Base-by-base conservation (phyloP, 2,113 vertebrate genomes). In the Ailurus styani region DNA sequence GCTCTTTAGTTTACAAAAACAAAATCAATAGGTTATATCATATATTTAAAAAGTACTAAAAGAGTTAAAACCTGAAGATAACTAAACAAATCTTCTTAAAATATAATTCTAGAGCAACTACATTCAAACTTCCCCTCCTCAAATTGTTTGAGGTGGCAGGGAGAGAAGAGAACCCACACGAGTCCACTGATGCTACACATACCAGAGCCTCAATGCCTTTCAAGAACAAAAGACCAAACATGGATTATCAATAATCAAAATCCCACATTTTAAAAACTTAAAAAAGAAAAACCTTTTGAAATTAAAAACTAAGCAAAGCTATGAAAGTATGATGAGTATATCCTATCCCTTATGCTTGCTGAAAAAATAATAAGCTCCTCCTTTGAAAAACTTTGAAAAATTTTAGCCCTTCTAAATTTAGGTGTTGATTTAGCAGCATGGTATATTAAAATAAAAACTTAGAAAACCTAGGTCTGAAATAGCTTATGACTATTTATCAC, bases 391-490 rank as follows among this genome's bases (percentile, higher is more conserved):
- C 10, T 29, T 73, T 70, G 66, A 84, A 37, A 12, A 70, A 93
- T 86, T 78, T 93, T 64, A 68, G 47, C 14, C 90, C 77, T 97
- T 90, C 75, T 91, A 93, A 90, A 84, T 73, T 34, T 92, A 90
- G 79, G 6, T 88, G 62, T 64, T 64, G 29, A 93, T 87, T 83
- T 84, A 91, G 62, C 18, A 94, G 54, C 29, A 87, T 83, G 14
- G 25, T 66, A n/a, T 50, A 94, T 81, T 96, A 96, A 94, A 90
- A 29, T 90, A 66, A 97, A 96, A 96, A 89, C 73, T 70, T 23
- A 87, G 72, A 96, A 96, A 96, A 93, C 47, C 64, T 91, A 86
- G 14, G 21, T 82, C 77, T 94, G 37, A 97, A 96, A 92, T 90
- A 81, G 52, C 29, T 82, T 90, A 90, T 14, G 27, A 95, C 70